These are phyloP conservation scores for Centruroides vittatus DNA, from an alignment of 1,140 invertebrate genomes.

Conservation along the genomic window DNA sequence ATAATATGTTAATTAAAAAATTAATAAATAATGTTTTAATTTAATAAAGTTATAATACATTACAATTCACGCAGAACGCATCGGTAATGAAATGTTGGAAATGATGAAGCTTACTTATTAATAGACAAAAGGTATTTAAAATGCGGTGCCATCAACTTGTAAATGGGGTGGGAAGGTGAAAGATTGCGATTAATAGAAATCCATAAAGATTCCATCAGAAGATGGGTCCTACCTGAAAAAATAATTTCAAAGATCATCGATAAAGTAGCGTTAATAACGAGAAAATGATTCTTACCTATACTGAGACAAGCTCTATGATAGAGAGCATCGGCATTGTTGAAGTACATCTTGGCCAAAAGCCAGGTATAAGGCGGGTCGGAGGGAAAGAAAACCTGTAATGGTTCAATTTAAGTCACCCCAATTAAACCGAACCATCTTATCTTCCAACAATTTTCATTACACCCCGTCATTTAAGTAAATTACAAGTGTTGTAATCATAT, in stretches of 20 bases:
- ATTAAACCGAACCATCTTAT: too few species aligned
- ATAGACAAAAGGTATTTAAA: constrained; percentile 35
- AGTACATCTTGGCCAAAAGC: constrained; percentile 39
- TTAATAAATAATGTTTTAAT: too few species aligned
- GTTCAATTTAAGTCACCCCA: not conserved
- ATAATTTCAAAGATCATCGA: not conserved
- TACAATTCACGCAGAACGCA: constrained; percentile 23
- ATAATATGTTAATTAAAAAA: too few species aligned
- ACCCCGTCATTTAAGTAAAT: too few species aligned
- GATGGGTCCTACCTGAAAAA: constrained; percentile 31
- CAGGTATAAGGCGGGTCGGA: constrained; percentile 31
- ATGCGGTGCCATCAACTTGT: constrained; percentile 35
- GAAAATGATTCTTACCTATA: constrained; percentile 24
- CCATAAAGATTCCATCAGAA: constrained; percentile 35
- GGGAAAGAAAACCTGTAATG: constrained; percentile 31
- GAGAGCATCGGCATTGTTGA: constrained; percentile 36
- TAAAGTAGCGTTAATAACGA: not conserved
- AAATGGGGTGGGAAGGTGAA: constrained; percentile 32
- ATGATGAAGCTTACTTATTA: constrained; percentile 23
- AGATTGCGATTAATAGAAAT: constrained; percentile 31
- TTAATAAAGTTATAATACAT: constrained; percentile 16
- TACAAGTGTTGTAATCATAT: too few species aligned
- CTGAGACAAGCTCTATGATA: constrained; percentile 35
- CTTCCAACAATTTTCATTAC: too few species aligned
- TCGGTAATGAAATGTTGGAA: constrained; percentile 14